Percentiles rank a stretch among this genome's conserved stretches.
phyloP scores from a whole-genome alignment of 2,888 invertebrate genomes.

The Pachydiplax longipennis region DNA sequence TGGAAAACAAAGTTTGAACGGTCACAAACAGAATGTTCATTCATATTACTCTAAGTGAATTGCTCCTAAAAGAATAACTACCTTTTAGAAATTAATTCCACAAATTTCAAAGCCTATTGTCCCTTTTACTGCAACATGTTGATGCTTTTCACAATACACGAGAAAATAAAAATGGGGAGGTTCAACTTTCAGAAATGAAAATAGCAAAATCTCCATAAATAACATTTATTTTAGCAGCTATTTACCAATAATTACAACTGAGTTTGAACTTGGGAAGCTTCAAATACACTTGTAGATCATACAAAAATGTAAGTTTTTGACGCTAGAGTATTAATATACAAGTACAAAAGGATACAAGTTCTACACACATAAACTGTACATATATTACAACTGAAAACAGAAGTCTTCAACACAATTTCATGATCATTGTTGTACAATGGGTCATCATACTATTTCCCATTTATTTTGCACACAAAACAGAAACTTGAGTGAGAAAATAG shows the following conservation, averaged over 20 bases:
- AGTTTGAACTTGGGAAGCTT: slow-evolving; percentile 45
- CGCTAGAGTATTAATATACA: slow-evolving; percentile 43
- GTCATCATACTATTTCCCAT: slow-evolving; percentile 28
- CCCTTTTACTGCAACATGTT: too few species aligned
- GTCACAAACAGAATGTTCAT: too few species aligned
- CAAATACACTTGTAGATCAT: slow-evolving; percentile 45
- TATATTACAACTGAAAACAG: slow-evolving; percentile 49
- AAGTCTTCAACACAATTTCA: slow-evolving; percentile 36
- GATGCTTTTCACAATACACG: too few species aligned
- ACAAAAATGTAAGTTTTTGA: slow-evolving; percentile 45
- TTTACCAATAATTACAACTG: slow-evolving; percentile 46
- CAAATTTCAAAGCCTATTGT: too few species aligned
- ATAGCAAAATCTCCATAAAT: slow-evolving; percentile 39
- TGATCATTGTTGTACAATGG: slow-evolving; percentile 31
- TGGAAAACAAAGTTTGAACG: too few species aligned
- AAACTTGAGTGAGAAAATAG: background rate
- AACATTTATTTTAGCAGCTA: slow-evolving; percentile 47
- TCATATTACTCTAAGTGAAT: too few species aligned
- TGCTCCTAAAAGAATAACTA: too few species aligned
- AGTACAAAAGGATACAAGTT: slow-evolving; percentile 45
- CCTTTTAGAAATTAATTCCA: too few species aligned
- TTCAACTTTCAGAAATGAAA: background rate
- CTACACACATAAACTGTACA: slow-evolving; percentile 49
- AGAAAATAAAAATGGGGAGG: too few species aligned
- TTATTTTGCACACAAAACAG: background rate